These are phyloP conservation scores for Kryptolebias marmoratus DNA, from an alignment of 2,113 vertebrate genomes.

Conservation along the genomic window DNA sequence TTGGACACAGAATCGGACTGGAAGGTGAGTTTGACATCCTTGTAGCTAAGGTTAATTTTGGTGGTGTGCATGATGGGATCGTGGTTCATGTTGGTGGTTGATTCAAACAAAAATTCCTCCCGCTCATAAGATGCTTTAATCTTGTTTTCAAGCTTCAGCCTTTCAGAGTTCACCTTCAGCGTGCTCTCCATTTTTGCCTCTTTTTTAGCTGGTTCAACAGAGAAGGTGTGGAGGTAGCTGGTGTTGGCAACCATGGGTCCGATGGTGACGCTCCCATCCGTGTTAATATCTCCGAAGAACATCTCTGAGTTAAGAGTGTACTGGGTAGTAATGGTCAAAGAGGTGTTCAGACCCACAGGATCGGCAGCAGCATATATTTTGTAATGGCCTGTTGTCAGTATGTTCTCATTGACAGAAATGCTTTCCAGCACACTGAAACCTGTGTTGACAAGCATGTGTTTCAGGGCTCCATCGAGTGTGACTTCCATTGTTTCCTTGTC, in stretches of 20 bases:
- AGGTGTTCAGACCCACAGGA: slow-evolving; percentile 81
- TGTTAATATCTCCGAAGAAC: slow-evolving; percentile 75
- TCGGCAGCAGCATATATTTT: slow-evolving; percentile 72
- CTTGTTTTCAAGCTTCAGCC: slow-evolving; percentile 82
- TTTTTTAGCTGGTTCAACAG: slow-evolving; percentile 70
- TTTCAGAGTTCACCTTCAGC: slow-evolving; percentile 83
- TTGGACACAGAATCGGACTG: slow-evolving; percentile 84
- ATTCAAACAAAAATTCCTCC: slow-evolving; percentile 77
- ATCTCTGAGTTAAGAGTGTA: slow-evolving; percentile 67
- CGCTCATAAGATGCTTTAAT: slow-evolving; percentile 77
- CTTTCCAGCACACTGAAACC: slow-evolving; percentile 76
- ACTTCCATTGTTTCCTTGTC: slow-evolving; percentile 63
- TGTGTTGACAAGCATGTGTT: slow-evolving; percentile 83
- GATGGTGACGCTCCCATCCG: slow-evolving; percentile 78
- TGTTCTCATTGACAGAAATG: slow-evolving; percentile 64
- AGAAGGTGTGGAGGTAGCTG: slow-evolving; percentile 76
- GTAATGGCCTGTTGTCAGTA: slow-evolving; percentile 72
- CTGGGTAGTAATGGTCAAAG: slow-evolving; percentile 75
- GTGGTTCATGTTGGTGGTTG: slow-evolving; percentile 81
- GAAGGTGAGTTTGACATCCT: slow-evolving; percentile 82
- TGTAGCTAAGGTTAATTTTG: slow-evolving; percentile 80
- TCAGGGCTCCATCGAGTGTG: slow-evolving; percentile 77
- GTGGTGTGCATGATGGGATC: slow-evolving; percentile 84
- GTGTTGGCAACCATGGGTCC: slow-evolving; percentile 79
- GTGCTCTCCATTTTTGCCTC: slow-evolving; percentile 80